A percentile compares a stretch with the other conserved stretches of the same genome.
Evolutionary conservation across 2,888 invertebrate genomes (phyloP).

Genomic region (Athripsodes cinereus): DNA sequence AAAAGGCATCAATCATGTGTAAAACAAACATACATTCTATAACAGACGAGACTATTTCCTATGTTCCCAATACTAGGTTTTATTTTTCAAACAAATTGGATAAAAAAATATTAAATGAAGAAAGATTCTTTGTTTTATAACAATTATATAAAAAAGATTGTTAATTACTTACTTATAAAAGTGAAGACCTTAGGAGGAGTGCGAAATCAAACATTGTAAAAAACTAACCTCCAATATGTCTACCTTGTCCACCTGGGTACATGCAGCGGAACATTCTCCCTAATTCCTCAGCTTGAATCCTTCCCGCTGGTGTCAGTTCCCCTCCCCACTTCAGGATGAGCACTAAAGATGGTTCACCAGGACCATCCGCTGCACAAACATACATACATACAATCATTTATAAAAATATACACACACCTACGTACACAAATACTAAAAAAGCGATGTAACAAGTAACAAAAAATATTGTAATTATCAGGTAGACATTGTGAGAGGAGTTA

Average conservation of each 20-base stretch:
- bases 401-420: neutral
- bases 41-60: too few relatives aligned
- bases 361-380: constrained; percentile 58
- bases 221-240: constrained; percentile 64
- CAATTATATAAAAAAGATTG: too few relatives aligned
- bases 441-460: neutral
- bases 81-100: too few relatives aligned
- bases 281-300: constrained; percentile 94
- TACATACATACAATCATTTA: neutral
- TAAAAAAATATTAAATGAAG: too few relatives aligned
- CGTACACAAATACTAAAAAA: neutral
- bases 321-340: constrained; percentile 99
- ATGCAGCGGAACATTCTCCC: constrained; percentile 98
- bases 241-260: constrained; percentile 97
- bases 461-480: neutral
- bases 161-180: too few relatives aligned
- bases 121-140: too few relatives aligned
- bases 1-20: too few relatives aligned
- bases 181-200: neutral
- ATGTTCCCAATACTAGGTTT: too few relatives aligned
- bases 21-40: too few relatives aligned
- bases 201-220: constrained; percentile 10
- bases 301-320: constrained; percentile 95
- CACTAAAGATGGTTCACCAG: constrained; percentile 89
- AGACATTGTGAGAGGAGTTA: too few relatives aligned